Evolutionary conservation across 2,888 invertebrate genomes (phyloP).

Genomic region (Diarsia brunnea): DNA sequence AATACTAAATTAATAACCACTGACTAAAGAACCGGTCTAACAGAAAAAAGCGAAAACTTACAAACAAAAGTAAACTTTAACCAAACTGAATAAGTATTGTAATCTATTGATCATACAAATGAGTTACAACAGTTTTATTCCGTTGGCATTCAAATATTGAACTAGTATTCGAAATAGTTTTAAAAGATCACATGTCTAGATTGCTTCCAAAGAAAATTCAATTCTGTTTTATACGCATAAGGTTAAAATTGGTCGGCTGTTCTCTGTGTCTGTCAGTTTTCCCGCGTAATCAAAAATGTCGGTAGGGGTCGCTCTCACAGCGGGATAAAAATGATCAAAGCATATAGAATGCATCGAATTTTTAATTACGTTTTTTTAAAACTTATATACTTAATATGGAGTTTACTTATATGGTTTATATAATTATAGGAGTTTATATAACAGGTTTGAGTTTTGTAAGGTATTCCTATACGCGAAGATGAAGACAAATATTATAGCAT

Average conservation of each 20-base stretch:
- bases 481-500: too few species aligned
- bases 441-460: too few species aligned
- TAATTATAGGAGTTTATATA: not conserved
- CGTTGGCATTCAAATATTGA: slow-evolving; percentile 53
- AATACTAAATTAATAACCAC: slow-evolving; percentile 60
- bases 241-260: slow-evolving; percentile 16
- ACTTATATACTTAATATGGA: not conserved
- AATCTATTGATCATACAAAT: slow-evolving; percentile 5
- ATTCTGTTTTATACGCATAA: fast-evolving
- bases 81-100: fast-evolving
- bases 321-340: slow-evolving; percentile 52
- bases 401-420: slow-evolving; percentile 19
- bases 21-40: not conserved
- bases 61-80: slow-evolving; percentile 27
- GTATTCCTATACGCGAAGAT: too few species aligned
- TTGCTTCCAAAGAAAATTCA: not conserved
- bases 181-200: slow-evolving; percentile 20
- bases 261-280: not conserved
- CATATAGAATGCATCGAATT: slow-evolving; percentile 7
- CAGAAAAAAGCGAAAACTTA: slow-evolving; percentile 1
- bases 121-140: slow-evolving; percentile 23
- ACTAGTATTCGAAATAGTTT: slow-evolving; percentile 11
- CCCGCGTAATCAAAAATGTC: slow-evolving; percentile 39
- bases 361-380: slow-evolving; percentile 37
- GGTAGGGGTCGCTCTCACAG: slow-evolving; percentile 62